Evolutionary conservation across 2,888 invertebrate genomes (phyloP).

Genomic region (Strigamia maritima): DNA sequence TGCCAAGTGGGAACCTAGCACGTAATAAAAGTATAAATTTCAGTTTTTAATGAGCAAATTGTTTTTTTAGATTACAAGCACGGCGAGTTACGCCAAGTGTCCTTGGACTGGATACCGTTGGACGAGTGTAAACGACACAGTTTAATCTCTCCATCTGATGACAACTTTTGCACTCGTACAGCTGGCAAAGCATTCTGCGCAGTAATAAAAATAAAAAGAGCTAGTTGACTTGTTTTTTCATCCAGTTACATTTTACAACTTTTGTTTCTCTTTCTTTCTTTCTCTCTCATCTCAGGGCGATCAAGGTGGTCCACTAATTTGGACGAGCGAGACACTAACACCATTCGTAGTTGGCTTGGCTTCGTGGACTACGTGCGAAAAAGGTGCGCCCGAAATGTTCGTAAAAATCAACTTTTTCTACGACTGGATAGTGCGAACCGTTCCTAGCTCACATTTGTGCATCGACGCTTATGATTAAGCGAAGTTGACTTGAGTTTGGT

Average conservation of each 20-base stretch:
- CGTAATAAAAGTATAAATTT: too few relatives aligned
- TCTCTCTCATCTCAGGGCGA: conserved; percentile 1
- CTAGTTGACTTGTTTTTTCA: background rate
- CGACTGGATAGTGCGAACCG: background rate
- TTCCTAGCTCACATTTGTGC: background rate
- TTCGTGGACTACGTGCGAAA: background rate
- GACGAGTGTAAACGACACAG: background rate
- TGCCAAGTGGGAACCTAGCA: too few relatives aligned
- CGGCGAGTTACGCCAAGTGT: background rate
- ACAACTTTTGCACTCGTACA: conserved; percentile 1
- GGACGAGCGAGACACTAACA: background rate
- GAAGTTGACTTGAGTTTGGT: background rate
- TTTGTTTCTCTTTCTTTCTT: too few relatives aligned
- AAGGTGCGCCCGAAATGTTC: background rate
- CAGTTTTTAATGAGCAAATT: background rate
- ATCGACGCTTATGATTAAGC: background rate
- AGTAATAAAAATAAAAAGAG: conserved; percentile 13
- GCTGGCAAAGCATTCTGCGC: conserved; percentile 11
- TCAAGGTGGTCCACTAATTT: conserved; percentile 22
- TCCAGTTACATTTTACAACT: conserved; percentile 5
- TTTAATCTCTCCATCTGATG: background rate
- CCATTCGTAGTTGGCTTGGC: background rate
- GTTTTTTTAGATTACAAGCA: background rate
- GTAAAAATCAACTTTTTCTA: background rate
- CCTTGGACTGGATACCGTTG: background rate